A percentile compares a stretch with the other conserved stretches of the same genome.
Conservation (phyloP, 2,113 vertebrate genomes). For the Probosciger aterrimus region DNA sequence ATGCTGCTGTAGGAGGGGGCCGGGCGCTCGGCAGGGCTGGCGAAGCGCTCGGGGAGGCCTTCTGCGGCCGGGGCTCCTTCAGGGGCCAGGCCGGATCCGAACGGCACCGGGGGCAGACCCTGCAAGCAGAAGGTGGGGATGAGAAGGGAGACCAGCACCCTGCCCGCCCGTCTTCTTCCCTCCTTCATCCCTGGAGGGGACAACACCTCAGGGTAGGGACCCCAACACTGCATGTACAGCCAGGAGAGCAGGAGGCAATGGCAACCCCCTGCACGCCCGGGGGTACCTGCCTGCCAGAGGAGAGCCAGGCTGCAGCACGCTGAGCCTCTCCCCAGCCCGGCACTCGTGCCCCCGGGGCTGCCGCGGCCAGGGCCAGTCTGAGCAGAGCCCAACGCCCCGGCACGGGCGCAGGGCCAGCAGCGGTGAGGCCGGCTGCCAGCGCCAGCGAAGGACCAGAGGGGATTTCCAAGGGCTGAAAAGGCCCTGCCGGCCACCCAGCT, state of each 20-base stretch:
- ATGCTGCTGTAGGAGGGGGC: conserved; percentile 94
- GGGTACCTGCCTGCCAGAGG: not conserved
- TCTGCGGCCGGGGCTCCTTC: conserved; percentile 83
- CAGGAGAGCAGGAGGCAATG: not conserved
- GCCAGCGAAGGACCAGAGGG: not conserved
- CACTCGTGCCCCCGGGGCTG: not conserved
- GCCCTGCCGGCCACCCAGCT: not conserved
- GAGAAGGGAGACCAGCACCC: not conserved
- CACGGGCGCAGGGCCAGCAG: not conserved
- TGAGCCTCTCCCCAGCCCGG: not conserved
- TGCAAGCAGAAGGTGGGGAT: conserved; percentile 84
- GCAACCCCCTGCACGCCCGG: not conserved
- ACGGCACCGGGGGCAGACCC: conserved; percentile 86
- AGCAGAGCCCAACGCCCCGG: not conserved
- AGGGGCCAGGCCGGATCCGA: conserved; percentile 81
- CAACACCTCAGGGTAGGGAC: fast-evolving
- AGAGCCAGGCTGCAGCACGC: not conserved
- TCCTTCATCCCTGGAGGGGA: not conserved
- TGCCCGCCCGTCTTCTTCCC: conserved; percentile 9
- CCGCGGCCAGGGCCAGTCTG: fast-evolving
- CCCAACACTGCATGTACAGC: fast-evolving
- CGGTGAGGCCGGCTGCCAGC: not conserved
- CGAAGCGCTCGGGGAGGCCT: conserved; percentile 81
- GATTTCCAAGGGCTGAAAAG: not conserved
- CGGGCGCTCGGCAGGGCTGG: conserved; percentile 79